Evolutionary conservation across 2,888 invertebrate species (phyloP).

Genomic region (Glaucopsyche alexis): DNA sequence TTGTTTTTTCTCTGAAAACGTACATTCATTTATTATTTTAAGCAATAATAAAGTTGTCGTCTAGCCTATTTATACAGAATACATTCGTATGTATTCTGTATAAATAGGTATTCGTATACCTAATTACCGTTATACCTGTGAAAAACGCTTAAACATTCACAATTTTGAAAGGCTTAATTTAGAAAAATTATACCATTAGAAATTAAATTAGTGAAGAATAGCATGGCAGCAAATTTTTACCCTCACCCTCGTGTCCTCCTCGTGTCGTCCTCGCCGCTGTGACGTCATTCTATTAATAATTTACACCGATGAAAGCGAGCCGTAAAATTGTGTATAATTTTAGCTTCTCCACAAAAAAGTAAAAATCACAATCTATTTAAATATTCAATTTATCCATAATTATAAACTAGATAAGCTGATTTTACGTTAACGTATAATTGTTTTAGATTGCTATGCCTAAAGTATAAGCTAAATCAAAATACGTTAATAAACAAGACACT

Average conservation of each 20-base stretch:
- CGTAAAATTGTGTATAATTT: constrained; percentile 15
- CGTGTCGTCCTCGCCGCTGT: background rate
- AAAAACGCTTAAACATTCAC: background rate
- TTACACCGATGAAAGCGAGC: background rate
- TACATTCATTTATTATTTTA: too few species aligned
- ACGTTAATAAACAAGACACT: too few species aligned
- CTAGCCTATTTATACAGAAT: too few species aligned
- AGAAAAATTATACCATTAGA: constrained; percentile 7
- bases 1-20: too few species aligned
- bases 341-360: constrained; percentile 12
- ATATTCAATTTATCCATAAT: background rate
- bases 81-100: too few species aligned
- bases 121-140: too few species aligned
- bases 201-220: background rate
- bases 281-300: constrained; percentile 13
- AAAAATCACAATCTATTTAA: background rate
- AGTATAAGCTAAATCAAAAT: too few species aligned
- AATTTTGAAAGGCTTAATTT: background rate
- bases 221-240: background rate
- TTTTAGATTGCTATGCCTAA: too few species aligned
- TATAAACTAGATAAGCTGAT: background rate
- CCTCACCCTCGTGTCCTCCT: constrained; percentile 3
- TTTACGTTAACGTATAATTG: too few species aligned
- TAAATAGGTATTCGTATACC: too few species aligned
- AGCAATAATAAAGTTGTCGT: too few species aligned